phyloP scores from a whole-genome alignment of 2,888 invertebrate species.

The Andrena minutula region DNA sequence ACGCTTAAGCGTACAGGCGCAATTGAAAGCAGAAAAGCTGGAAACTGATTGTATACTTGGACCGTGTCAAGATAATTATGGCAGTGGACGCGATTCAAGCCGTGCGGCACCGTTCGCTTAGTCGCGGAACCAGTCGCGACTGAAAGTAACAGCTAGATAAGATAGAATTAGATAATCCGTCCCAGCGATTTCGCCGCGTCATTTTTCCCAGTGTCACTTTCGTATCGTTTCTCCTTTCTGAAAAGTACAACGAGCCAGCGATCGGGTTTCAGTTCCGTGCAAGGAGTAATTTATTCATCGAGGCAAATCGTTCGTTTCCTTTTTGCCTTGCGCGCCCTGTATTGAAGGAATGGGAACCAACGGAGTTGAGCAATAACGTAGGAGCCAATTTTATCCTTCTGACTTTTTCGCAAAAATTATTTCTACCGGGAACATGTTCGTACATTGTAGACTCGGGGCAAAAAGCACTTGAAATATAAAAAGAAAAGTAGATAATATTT shows the following conservation, averaged over 20 bases:
- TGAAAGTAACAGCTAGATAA: constrained; percentile 67
- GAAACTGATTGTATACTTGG: constrained; percentile 26
- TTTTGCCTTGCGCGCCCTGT: background rate
- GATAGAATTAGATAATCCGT: constrained; percentile 68
- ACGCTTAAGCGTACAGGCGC: constrained; percentile 6
- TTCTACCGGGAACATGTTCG: background rate
- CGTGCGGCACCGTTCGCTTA: constrained; percentile 28
- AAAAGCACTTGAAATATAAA: no score
- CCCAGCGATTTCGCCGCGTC: constrained; percentile 27
- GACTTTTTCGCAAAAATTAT: background rate
- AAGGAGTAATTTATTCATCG: constrained; percentile 31
- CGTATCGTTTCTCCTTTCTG: constrained; percentile 34
- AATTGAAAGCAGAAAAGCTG: constrained; percentile 38
- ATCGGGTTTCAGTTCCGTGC: constrained; percentile 32
- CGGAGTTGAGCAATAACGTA: constrained; percentile 8
- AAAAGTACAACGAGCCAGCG: constrained; percentile 30
- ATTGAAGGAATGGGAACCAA: background rate
- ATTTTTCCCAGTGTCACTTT: constrained; percentile 37
- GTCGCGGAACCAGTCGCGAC: constrained; percentile 61
- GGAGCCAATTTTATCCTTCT: background rate
- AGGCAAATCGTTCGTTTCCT: constrained; percentile 23
- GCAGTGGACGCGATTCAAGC: constrained; percentile 31
- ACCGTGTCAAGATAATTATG: constrained; percentile 60
- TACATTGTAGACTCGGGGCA: no score
- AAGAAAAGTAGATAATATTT: no score